Base-by-base conservation (phyloP, 2,888 invertebrate genomes). In the Dysmachus trigonus region DNA sequence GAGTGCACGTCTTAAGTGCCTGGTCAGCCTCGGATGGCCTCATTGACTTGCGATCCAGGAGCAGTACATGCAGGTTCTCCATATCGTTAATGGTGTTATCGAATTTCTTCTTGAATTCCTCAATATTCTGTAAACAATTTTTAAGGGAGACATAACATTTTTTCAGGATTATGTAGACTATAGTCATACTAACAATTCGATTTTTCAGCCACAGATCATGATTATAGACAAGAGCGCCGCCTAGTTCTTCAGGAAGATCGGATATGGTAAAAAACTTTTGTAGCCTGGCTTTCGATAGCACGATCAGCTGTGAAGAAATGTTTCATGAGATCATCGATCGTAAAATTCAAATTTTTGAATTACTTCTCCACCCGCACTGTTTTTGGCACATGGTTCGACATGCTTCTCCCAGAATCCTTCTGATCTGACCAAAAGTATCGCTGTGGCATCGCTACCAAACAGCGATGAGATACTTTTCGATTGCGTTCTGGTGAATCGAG, bases 401-500 rank as follows among this genome's bases (percentile, higher is more conserved):
- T 95, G 95, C 90, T 96, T 95, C 90, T 96, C 96, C 94, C 96
- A 95, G 92, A 96, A 95, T 76, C 95, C 95, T 90, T 96, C 96
- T 31, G 95, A 94, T 89, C 95, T 93, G 87, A 97, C 92, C 86
- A 96, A 95, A 89, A 96, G 93, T 88, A 94, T 92, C 85, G 92
- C 93, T 88, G 92, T 92, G 72, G 91, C 91, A 86, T 93, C 93
- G 86, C 92, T 92, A 88, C 93, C 93, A 85, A 94, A 92, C 38
- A 93, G 91, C 81, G 92, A 91, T 86, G 93, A 93, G 74, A 95
- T 93, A 89, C 94, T 93, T 51, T 94, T 93, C 86, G 95, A 94
- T 89, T 94, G 94, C 33, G 93, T 93, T 87, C 94, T 92, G 85
- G 94, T 94, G 74, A 94, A 93, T 87, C 95, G 94, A 93, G 95